Conservation (phyloP, 2,113 vertebrate species). For the Scomber scombrus region DNA sequence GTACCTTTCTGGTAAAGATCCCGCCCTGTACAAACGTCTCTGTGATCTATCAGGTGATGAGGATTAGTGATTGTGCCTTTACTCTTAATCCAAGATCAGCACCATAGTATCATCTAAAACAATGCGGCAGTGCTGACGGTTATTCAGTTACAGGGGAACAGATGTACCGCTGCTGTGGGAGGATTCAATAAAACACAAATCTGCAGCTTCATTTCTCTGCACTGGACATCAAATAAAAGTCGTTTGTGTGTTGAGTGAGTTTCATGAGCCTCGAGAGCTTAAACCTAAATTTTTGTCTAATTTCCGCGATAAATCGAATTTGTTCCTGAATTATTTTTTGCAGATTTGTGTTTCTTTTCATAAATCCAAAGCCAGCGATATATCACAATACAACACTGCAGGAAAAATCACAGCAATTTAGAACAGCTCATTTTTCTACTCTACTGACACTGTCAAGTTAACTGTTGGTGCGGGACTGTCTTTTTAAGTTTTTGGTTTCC, state of each 20-base stretch:
- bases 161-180: background rate
- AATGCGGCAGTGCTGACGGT: conserved; percentile 48
- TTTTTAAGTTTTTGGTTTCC: conserved; percentile 57
- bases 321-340: background rate
- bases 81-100: conserved; percentile 13
- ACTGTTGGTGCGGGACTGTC: conserved; percentile 24
- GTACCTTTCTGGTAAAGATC: too few species aligned
- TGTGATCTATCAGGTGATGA: background rate
- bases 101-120: background rate
- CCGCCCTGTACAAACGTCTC: too few species aligned
- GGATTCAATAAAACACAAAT: background rate
- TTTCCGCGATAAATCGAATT: background rate
- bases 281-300: too few species aligned
- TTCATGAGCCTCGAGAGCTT: background rate
- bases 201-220: background rate
- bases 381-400: conserved; percentile 57
- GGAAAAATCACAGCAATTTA: conserved; percentile 47
- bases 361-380: conserved; percentile 23
- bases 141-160: background rate
- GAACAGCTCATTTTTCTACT: conserved; percentile 44
- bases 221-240: too few species aligned
- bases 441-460: conserved; percentile 29
- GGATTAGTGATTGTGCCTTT: background rate
- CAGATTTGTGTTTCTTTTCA: conserved; percentile 16
- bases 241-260: background rate